A percentile compares a stretch with the other conserved stretches of the same genome.
Evolutionary conservation across 1,140 invertebrate genomes (phyloP).

Genomic region (Nixonia krombeini): DNA sequence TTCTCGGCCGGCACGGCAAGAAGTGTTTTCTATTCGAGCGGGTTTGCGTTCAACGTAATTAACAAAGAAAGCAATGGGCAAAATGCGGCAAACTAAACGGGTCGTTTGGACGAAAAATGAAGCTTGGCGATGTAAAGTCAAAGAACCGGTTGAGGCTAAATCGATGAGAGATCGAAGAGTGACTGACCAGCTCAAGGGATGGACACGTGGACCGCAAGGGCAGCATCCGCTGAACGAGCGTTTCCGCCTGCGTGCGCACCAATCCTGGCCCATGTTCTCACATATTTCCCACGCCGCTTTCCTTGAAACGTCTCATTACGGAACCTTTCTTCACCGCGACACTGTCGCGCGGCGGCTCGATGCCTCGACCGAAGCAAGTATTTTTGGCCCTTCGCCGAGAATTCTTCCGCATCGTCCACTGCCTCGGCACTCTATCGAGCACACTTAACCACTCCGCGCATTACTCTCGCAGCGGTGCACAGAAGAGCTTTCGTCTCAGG

Average conservation of each 20-base stretch:
- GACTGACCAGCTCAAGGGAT: conserved; percentile 74
- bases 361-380: conserved; percentile 2
- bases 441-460: not conserved
- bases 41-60: too few relatives aligned
- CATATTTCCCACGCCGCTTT: conserved; percentile 29
- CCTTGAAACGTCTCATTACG: conserved; percentile 1
- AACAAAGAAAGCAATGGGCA: too few relatives aligned
- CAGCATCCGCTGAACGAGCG: conserved; percentile 74
- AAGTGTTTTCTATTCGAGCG: too few relatives aligned
- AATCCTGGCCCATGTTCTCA: conserved; percentile 78
- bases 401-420: conserved; percentile 1
- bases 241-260: conserved; percentile 80
- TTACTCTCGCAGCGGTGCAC: not conserved
- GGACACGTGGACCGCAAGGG: conserved; percentile 74
- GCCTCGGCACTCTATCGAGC: not conserved
- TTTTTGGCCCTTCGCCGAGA: not conserved
- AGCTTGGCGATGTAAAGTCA: too few relatives aligned
- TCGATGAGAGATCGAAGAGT: too few relatives aligned
- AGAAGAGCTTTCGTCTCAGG: not conserved
- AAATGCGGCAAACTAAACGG: too few relatives aligned
- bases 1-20: too few relatives aligned
- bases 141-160: too few relatives aligned
- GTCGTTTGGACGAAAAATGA: too few relatives aligned
- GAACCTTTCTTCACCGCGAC: conserved; percentile 1
- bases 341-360: not conserved